phyloP scores from a whole-genome alignment of 2,797 vertebrate genomes.

The Cetoscarus ocellatus region DNA sequence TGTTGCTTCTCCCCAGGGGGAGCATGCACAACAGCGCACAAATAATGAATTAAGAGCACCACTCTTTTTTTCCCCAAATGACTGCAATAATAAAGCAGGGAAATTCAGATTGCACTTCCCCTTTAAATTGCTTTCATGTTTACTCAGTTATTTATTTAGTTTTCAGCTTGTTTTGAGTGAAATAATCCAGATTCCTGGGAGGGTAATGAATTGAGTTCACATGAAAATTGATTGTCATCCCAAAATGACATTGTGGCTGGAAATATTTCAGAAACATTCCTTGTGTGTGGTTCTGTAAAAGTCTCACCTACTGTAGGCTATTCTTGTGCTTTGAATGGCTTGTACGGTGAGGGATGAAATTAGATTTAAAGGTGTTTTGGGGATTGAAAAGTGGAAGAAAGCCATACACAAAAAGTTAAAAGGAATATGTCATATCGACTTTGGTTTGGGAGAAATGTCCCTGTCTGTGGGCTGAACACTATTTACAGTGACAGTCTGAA shows the following conservation, averaged over 20 bases:
- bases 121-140: constrained; percentile 70
- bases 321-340: constrained; percentile 34
- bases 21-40: constrained; percentile 78
- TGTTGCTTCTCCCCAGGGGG: constrained; percentile 78
- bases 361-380: constrained; percentile 56
- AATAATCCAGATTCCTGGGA: constrained; percentile 67
- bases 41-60: constrained; percentile 85
- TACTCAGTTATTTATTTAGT: constrained; percentile 69
- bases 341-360: constrained; percentile 38
- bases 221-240: constrained; percentile 62
- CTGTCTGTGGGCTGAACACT: constrained; percentile 44
- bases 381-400: constrained; percentile 53
- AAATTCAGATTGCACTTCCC: constrained; percentile 63
- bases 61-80: constrained; percentile 55
- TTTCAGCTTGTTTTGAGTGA: constrained; percentile 66
- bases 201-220: constrained; percentile 60
- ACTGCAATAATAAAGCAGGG: constrained; percentile 72
- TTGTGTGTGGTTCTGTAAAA: constrained; percentile 46
- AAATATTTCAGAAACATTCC: constrained; percentile 55
- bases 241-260: constrained; percentile 45
- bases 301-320: constrained; percentile 34
- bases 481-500: constrained; percentile 70
- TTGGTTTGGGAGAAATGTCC: constrained; percentile 59
- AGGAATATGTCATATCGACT: constrained; percentile 58
- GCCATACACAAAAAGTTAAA: constrained; percentile 46